Evolutionary conservation across 64 coral and sea anemone genomes (phyloP), one percentile per base, ranked within the genome.

Genomic region (Montipora cactus): DNA sequence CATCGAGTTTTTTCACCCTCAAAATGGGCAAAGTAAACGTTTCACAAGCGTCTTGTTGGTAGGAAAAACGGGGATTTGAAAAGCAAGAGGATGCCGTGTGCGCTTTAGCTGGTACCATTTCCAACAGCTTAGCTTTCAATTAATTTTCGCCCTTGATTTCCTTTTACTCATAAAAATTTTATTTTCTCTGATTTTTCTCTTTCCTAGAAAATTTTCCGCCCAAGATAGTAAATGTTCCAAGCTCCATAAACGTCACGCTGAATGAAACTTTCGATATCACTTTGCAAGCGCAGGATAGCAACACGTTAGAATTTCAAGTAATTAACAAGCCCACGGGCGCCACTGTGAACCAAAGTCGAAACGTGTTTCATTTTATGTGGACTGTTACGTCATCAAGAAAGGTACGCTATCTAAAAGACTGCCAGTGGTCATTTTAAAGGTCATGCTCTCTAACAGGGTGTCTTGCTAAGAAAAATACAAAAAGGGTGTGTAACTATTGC

Each of bases 141-240:
- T 7, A 7, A 10, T 7, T 55, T 10, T 55, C 52, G 52, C 10
- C 15, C 15, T 64, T 16, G 9, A 53, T 47, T 79, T 79, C 1
- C 22, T 48, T 8, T n/a, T 79, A 5, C 22, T 18, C n/a, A 28
- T 10, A 4, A 18, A 1, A 49, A 16, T 28, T 76, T 76, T 2
- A 49, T 49, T 19, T 19, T 5, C 5, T 1, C 14, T 1, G 19
- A 16, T 20, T 78, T 8, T 5, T 78, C 18, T 78, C 76, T 46
- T 46, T 47, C 4, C 8, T 44, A 92, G 90, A 92, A 53, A 92
- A 92, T 47, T 92, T 92, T 71, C 90, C 90, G 21, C 90, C 90
- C 16, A 77, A 55, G 19, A 67, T 92, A 82, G 44, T 66, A 18
- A 78, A 76, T 10, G n/a, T 52, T 67, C 21, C 49, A 18, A 50